Evolutionary conservation across 2,888 invertebrate genomes (phyloP), one percentile per base, ranked within the genome.

Genomic region (Andrena haemorrhoa): DNA sequence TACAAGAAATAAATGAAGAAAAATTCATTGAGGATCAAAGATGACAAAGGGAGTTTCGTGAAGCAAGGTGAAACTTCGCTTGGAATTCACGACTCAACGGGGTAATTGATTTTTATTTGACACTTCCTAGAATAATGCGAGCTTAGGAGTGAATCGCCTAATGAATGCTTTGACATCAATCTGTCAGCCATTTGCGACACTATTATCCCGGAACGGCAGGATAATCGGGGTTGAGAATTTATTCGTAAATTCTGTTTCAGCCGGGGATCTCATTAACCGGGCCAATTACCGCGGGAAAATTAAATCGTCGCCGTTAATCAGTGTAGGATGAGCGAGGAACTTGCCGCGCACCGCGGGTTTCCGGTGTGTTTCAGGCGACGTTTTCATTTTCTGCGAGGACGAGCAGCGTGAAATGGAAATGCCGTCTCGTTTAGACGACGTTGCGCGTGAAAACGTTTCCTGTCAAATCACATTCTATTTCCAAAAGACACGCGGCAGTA

Each of bases 181-280:
- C 49, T 53, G 63, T 35, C 23, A 64, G 47, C 23, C 23, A 72
- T 72, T 72, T 2, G 29, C 64, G 29, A 49, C 47, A 64, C n/a
- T 16, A 60, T 77, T n/a, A 41, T 20, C 12, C 51, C 41, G 51
- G 66, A 60, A 58, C 20, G 3, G n/a, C 29, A 2, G n/a, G 61
- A 69, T 41, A 49, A 53, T 69, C 66, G 4, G 12, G 10, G n/a
- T 7, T 8, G 77, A 76, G 76, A 76, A 77, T 77, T 77, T 77
- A 77, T 77, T 77, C 73, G 49, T 65, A 77, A 73, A 73, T 73
- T 51, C 77, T 51, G 51, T 65, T 65, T 31, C 71, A 26, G 23
- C 16, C 31, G 56, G 47, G 73, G 65, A 49, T 65, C 73, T 66
- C 77, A 23, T 71, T 73, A 75, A 73, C 26, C 23, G 51, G 73